Evolutionary conservation across 2,797 vertebrate species (phyloP).

Genomic region (Acipenser ruthenus): DNA sequence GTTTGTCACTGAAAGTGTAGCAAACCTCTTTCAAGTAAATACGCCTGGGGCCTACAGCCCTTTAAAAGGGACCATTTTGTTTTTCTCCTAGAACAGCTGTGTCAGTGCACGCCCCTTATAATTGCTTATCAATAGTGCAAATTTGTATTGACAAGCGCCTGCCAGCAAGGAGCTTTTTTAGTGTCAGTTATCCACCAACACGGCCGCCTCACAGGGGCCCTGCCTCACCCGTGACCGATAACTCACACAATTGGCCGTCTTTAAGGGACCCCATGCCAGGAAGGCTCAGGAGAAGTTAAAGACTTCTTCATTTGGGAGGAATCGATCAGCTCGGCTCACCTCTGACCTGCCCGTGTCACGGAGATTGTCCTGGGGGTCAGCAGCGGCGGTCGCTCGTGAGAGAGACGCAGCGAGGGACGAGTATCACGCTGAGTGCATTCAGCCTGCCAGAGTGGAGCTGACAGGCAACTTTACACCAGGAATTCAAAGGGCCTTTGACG

Average conservation of each 20-base stretch:
- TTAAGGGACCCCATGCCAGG: constrained; percentile 29
- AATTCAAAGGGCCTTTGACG: constrained; percentile 32
- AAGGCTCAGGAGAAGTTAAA: constrained; percentile 41
- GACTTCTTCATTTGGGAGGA: constrained; percentile 42
- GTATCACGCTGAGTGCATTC: constrained; percentile 57
- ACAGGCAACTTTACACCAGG: constrained; percentile 29
- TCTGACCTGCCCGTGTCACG: constrained; percentile 56
- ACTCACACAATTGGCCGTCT: constrained; percentile 45
- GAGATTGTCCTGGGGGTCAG: constrained; percentile 44
- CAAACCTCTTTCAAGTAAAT: constrained; percentile 8
- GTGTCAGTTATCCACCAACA: constrained; percentile 61
- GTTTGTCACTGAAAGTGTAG: too few species aligned
- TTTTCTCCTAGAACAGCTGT: constrained; percentile 66
- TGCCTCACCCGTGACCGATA: constrained; percentile 55
- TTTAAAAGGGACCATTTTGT: constrained; percentile 39
- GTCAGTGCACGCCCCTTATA: constrained; percentile 48
- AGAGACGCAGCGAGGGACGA: constrained; percentile 38
- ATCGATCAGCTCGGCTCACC: constrained; percentile 58
- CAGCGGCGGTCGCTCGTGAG: constrained; percentile 36
- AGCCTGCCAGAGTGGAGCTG: constrained; percentile 12
- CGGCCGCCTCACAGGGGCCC: constrained; percentile 43
- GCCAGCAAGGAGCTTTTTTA: constrained; percentile 65
- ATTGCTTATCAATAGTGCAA: constrained; percentile 72
- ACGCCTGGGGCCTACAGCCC: constrained; percentile 18
- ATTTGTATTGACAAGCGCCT: constrained; percentile 70